phyloP scores from a whole-genome alignment of 2,797 vertebrate species.

The Gymnocypris eckloni region DNA sequence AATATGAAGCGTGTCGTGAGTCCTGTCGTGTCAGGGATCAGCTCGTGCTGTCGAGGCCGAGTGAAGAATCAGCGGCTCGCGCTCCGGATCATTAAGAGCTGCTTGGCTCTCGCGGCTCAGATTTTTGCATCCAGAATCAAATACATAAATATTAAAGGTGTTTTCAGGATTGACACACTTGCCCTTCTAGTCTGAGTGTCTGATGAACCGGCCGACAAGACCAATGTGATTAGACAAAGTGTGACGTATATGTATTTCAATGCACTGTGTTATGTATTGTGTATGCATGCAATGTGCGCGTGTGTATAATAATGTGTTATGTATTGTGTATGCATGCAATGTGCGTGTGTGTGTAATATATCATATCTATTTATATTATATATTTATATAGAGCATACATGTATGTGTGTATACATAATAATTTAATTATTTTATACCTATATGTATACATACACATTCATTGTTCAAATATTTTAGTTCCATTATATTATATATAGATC shows the following conservation, averaged over 20 bases:
- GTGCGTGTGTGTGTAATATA: no score
- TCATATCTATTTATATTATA: background rate
- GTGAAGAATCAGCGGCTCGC: slow-evolving; percentile 45
- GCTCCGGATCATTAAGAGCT: slow-evolving; percentile 4
- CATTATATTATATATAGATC: no score
- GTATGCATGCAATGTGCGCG: no score
- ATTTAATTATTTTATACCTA: no score
- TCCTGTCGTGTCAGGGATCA: slow-evolving; percentile 37
- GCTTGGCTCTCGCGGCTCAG: slow-evolving; percentile 18
- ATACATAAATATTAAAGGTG: no score
- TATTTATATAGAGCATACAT: background rate
- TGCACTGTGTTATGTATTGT: background rate
- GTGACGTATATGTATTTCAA: no score
- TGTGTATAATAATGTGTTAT: no score
- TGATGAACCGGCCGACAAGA: background rate
- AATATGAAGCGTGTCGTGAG: background rate
- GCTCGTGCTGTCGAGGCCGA: slow-evolving; percentile 47
- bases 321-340: no score
- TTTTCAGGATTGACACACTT: background rate
- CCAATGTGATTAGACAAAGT: no score
- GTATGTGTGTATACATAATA: no score
- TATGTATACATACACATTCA: no score
- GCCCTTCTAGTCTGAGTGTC: background rate
- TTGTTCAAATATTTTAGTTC: no score
- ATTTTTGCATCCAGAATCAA: slow-evolving; percentile 14